These are phyloP conservation scores for Caenorhabditis plicata DNA, from an alignment of 2,888 invertebrate species.

Conservation along the genomic window DNA sequence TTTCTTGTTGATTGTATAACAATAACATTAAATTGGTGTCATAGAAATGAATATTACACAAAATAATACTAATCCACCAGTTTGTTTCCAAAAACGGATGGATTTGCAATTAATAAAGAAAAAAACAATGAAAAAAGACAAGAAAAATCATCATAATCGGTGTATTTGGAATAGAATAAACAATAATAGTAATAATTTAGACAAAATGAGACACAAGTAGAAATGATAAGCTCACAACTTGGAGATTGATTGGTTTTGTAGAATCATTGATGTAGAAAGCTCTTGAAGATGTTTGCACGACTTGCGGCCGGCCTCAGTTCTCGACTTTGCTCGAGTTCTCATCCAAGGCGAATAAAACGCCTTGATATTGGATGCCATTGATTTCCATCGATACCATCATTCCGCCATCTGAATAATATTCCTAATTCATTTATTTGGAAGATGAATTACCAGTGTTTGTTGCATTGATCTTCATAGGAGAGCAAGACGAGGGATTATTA, in stretches of 20 bases:
- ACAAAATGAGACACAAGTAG: slow-evolving; percentile 3
- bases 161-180: slow-evolving; percentile 8
- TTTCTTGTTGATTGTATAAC: too few relatives aligned
- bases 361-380: slow-evolving; percentile 88
- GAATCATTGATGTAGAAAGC: too few relatives aligned
- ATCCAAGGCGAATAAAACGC: slow-evolving; percentile 37
- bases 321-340: slow-evolving; percentile 2
- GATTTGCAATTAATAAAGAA: slow-evolving; percentile 14
- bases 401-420: slow-evolving; percentile 69
- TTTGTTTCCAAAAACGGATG: too few relatives aligned
- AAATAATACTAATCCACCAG: too few relatives aligned
- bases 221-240: slow-evolving; percentile 39
- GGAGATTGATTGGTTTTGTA: slow-evolving; percentile 3
- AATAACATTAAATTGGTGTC: too few relatives aligned
- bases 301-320: too few relatives aligned
- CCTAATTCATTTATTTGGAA: slow-evolving; percentile 5
- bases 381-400: slow-evolving; percentile 92
- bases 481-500: too few relatives aligned
- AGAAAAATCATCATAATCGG: too few relatives aligned
- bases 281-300: too few relatives aligned
- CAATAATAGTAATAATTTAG: too few relatives aligned
- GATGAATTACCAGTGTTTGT: slow-evolving; percentile 11
- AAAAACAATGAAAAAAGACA: background rate
- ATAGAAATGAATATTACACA: too few relatives aligned
- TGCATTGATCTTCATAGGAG: slow-evolving; percentile 16